phyloP scores from a whole-genome alignment of 2,113 vertebrate genomes.

The Tetraodon nigroviridis region DNA sequence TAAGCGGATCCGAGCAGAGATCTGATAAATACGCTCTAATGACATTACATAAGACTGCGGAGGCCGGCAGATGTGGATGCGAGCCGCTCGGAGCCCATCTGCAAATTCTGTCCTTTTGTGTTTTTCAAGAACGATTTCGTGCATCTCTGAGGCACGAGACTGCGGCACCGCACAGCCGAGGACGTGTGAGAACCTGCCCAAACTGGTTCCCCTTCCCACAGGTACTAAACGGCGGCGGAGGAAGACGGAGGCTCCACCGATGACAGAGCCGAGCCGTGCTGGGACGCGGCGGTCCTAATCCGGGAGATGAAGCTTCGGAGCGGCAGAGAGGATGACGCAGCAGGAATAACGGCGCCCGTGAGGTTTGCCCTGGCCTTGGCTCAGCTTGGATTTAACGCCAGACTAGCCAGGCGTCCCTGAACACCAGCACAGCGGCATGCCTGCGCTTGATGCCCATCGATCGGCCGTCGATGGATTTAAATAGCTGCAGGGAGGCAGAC shows the following conservation, averaged over 20 bases:
- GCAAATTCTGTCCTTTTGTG: constrained; percentile 31
- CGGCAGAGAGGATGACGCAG: constrained; percentile 10
- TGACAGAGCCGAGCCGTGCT: constrained; percentile 53
- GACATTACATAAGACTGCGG: constrained; percentile 60
- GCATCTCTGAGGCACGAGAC: constrained; percentile 7
- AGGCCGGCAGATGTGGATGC: constrained; percentile 44
- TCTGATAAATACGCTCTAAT: constrained; percentile 63
- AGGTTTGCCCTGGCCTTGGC: neutral
- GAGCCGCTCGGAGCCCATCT: constrained; percentile 28
- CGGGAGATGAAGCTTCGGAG: constrained; percentile 46
- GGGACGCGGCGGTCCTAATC: constrained; percentile 63
- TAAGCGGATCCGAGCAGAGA: constrained; percentile 50
- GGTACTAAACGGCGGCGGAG: too few species aligned
- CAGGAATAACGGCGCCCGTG: constrained; percentile 16
- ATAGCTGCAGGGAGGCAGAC: constrained; percentile 35
- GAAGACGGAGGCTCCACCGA: constrained; percentile 24
- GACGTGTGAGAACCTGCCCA: constrained; percentile 14
- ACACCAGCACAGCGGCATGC: constrained; percentile 33
- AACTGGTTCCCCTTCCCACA: constrained; percentile 22
- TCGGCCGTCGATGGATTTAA: constrained; percentile 40
- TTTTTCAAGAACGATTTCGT: constrained; percentile 56
- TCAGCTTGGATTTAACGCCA: constrained; percentile 15
- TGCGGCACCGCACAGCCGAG: constrained; percentile 13
- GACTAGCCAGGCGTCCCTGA: constrained; percentile 28
- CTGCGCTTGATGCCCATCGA: constrained; percentile 28